These are phyloP conservation scores for Eciton burchellii DNA, from an alignment of 1,140 invertebrate species.

Conservation along the genomic window DNA sequence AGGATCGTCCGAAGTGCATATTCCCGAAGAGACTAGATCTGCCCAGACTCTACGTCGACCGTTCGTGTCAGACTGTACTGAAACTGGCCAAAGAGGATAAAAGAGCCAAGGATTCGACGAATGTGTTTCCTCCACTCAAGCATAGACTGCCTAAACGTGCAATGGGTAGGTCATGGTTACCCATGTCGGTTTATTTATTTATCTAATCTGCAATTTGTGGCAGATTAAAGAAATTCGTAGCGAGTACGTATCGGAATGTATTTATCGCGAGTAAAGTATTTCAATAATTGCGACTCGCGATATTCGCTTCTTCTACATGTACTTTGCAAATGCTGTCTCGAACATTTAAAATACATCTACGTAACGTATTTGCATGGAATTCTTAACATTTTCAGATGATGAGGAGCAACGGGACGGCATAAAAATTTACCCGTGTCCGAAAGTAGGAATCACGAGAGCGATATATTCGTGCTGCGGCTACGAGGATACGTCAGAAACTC, in stretches of 20 bases:
- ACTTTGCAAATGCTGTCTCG: too few species aligned
- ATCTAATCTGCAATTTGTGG: neutral
- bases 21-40: neutral
- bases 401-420: slow-evolving; percentile 34
- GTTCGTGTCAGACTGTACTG: slow-evolving; percentile 3
- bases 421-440: slow-evolving; percentile 26
- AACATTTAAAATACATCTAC: too few species aligned
- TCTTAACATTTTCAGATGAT: slow-evolving; percentile 37
- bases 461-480: slow-evolving; percentile 22
- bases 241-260: too few species aligned
- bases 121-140: slow-evolving; percentile 42
- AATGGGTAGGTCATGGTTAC: slow-evolving; percentile 3
- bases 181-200: neutral
- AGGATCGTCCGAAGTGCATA: neutral
- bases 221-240: too few species aligned
- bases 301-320: too few species aligned
- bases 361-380: neutral
- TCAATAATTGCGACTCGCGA: too few species aligned
- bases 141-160: slow-evolving; percentile 23
- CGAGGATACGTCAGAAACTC: neutral
- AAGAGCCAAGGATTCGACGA: neutral
- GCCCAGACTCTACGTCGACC: slow-evolving; percentile 22
- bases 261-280: too few species aligned
- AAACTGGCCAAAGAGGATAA: slow-evolving; percentile 3
- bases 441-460: slow-evolving; percentile 15